These are phyloP conservation scores for Chamaetylas fuelleborni DNA, from an alignment of 2,113 vertebrate species.

Conservation along the genomic window DNA sequence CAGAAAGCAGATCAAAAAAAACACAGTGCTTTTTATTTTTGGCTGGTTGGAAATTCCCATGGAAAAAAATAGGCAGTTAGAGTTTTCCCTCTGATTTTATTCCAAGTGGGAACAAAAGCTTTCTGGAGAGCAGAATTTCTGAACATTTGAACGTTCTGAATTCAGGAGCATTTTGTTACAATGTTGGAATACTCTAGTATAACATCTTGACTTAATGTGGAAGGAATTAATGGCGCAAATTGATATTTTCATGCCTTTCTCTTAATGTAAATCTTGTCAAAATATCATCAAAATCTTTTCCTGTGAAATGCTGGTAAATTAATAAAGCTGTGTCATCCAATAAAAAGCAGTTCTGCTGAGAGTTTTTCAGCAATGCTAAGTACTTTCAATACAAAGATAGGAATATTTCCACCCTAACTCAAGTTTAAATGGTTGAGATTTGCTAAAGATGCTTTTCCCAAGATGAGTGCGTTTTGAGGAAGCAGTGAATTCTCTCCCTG, in stretches of 20 bases:
- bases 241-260: neutral
- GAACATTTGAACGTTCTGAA: neutral
- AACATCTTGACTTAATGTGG: neutral
- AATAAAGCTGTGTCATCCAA: neutral
- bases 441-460: neutral
- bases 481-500: neutral
- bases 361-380: neutral
- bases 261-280: neutral
- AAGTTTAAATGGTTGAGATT: neutral
- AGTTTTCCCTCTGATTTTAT: neutral
- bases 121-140: neutral
- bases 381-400: neutral
- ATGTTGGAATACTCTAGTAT: neutral
- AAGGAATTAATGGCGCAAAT: neutral
- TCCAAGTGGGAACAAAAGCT: neutral
- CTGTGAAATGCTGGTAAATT: neutral
- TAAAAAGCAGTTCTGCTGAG: neutral
- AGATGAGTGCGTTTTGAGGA: neutral
- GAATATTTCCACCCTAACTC: neutral
- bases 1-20: conserved; percentile 11
- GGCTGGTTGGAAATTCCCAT: neutral
- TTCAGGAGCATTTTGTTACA: neutral
- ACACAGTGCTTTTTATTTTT: neutral
- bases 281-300: neutral
- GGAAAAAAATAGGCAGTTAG: fast-evolving